These are phyloP conservation scores for Thunnus maccoyii DNA, from an alignment of 2,113 vertebrate species.

Conservation along the genomic window DNA sequence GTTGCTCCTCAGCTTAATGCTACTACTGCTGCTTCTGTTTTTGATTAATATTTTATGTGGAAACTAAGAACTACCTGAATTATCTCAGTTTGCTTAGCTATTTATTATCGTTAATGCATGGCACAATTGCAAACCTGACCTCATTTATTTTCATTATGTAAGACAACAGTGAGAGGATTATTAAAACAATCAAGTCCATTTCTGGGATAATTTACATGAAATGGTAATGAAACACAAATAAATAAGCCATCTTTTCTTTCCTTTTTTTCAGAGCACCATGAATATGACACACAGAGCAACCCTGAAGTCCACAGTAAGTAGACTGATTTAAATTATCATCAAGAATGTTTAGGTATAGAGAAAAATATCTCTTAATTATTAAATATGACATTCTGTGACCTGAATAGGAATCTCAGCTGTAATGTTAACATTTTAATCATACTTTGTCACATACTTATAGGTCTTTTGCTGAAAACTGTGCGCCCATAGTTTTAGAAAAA, in stretches of 20 bases:
- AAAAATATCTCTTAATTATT: too few species aligned
- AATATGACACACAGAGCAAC: slow-evolving; percentile 76
- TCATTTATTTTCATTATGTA: background rate
- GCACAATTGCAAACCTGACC: slow-evolving; percentile 19
- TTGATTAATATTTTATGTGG: slow-evolving; percentile 49
- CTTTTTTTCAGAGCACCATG: slow-evolving; percentile 51
- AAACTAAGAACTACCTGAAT: slow-evolving; percentile 38
- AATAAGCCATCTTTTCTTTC: background rate
- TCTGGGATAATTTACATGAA: background rate
- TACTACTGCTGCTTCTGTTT: slow-evolving; percentile 36
- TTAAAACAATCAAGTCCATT: background rate
- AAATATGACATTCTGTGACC: too few species aligned
- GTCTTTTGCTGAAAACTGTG: too few species aligned
- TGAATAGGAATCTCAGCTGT: too few species aligned
- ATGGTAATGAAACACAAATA: background rate
- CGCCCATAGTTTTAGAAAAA: too few species aligned
- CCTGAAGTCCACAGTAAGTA: slow-evolving; percentile 76
- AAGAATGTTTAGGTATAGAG: background rate
- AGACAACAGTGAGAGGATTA: background rate
- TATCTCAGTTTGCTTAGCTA: slow-evolving; percentile 14
- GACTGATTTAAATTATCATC: background rate
- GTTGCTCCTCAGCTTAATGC: slow-evolving; percentile 3
- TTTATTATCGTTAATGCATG: background rate
- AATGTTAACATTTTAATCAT: too few species aligned
- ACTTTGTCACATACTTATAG: too few species aligned